Conservation (phyloP, 2,113 vertebrate genomes). For the Osmerus eperlanus region DNA sequence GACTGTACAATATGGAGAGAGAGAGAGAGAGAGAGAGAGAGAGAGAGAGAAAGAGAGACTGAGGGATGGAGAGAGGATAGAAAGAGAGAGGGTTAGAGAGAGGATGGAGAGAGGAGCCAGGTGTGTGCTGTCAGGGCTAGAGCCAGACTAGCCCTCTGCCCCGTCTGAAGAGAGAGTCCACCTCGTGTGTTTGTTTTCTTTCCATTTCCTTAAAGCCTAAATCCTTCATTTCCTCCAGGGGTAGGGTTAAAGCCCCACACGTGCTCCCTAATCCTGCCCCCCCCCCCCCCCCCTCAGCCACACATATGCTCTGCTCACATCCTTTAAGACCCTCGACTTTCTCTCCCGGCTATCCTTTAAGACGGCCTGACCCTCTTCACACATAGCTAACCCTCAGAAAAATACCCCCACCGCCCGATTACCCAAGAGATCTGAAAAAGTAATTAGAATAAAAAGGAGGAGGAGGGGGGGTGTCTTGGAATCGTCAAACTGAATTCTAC, state of each 20-base stretch:
- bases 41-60: not conserved
- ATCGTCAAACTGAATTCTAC: constrained; percentile 18
- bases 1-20: not conserved
- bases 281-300: constrained; percentile 14
- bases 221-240: constrained; percentile 20
- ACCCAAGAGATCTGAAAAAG: constrained; percentile 40
- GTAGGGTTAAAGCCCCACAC: constrained; percentile 31
- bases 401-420: constrained; percentile 31
- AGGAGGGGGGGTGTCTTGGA: not conserved
- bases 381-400: constrained; percentile 26
- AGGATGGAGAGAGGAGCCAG: not conserved
- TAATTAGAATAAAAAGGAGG: constrained; percentile 29
- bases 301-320: constrained; percentile 41
- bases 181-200: constrained; percentile 11
- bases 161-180: no score
- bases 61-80: not conserved
- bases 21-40: not conserved
- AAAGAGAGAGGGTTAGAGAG: not conserved
- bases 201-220: constrained; percentile 30
- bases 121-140: no score
- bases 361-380: constrained; percentile 38
- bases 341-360: constrained; percentile 41
- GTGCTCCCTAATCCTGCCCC: constrained; percentile 41
- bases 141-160: no score
- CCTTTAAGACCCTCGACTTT: constrained; percentile 32